A percentile compares a stretch with the other conserved stretches of the same genome.
phyloP scores from a whole-genome alignment of 2,797 vertebrate species.

The Coranthus polyacanthus region DNA sequence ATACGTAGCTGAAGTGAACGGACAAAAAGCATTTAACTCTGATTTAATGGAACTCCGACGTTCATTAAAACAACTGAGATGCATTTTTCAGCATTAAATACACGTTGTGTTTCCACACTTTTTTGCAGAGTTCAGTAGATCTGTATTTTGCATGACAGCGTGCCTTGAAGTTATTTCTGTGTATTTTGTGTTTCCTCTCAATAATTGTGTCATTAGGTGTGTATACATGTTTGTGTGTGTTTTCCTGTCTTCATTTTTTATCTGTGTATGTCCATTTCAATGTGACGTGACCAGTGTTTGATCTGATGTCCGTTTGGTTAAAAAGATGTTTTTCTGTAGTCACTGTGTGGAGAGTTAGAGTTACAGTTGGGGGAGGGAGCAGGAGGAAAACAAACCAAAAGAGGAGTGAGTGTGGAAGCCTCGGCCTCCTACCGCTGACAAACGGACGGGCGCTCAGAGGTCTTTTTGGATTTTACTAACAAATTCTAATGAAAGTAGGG shows the following conservation, averaged over 20 bases:
- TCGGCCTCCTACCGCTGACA: slow-evolving; percentile 32
- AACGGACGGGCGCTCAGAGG: slow-evolving; percentile 23
- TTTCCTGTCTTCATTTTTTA: slow-evolving; percentile 37
- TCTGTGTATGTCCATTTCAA: slow-evolving; percentile 37
- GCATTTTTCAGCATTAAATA: slow-evolving; percentile 8
- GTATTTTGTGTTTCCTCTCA: slow-evolving; percentile 28
- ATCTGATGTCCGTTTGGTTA: slow-evolving; percentile 21
- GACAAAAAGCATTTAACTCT: not conserved
- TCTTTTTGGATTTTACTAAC: slow-evolving; percentile 65
- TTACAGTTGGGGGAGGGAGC: slow-evolving; percentile 26
- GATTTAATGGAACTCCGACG: not conserved
- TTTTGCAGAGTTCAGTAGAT: slow-evolving; percentile 83
- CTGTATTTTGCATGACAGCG: slow-evolving; percentile 78
- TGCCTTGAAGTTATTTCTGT: slow-evolving; percentile 35
- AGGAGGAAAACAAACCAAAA: slow-evolving; percentile 14
- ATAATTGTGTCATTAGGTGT: slow-evolving; percentile 11
- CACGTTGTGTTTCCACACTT: not conserved
- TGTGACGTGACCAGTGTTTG: slow-evolving; percentile 39
- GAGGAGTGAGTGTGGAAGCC: slow-evolving; percentile 11
- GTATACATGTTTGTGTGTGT: not conserved
- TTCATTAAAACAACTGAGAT: not conserved
- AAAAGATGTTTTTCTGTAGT: slow-evolving; percentile 22
- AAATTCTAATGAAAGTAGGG: slow-evolving; percentile 39
- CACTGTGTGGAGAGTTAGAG: slow-evolving; percentile 4
- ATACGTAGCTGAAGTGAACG: not conserved